These are phyloP conservation scores for Bombus huntii DNA, from an alignment of 1,140 invertebrate genomes.

Conservation along the genomic window DNA sequence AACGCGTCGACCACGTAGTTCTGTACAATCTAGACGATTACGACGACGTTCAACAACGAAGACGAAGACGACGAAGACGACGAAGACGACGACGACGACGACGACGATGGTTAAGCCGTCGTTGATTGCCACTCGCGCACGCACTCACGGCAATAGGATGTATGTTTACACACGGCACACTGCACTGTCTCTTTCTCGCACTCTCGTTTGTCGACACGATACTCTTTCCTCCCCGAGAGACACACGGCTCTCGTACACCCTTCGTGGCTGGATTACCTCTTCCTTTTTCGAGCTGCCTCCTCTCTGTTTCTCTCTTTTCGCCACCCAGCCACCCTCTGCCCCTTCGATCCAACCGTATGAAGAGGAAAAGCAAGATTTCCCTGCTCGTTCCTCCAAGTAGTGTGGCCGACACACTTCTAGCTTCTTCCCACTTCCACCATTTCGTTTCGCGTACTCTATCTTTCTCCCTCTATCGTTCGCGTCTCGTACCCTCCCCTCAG, in stretches of 20 bases:
- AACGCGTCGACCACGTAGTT: neutral
- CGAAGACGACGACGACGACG: neutral
- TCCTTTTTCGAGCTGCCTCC: conserved; percentile 12
- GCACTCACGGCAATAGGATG: conserved; percentile 49
- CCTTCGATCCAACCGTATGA: conserved; percentile 47
- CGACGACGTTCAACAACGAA: conserved; percentile 15
- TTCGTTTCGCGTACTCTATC: conserved; percentile 1
- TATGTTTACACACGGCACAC: conserved; percentile 59
- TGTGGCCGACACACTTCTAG: conserved; percentile 61
- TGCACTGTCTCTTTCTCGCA: conserved; percentile 47
- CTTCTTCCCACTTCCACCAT: conserved; percentile 30
- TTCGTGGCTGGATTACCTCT: conserved; percentile 23
- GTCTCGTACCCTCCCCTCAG: neutral
- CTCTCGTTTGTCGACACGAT: conserved; percentile 23
- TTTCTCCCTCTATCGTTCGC: neutral
- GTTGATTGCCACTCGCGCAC: conserved; percentile 49
- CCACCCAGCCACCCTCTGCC: conserved; percentile 24
- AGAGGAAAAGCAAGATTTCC: conserved; percentile 56
- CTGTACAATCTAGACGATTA: neutral
- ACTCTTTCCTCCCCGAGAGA: conserved; percentile 10
- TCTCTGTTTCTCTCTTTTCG: conserved; percentile 15
- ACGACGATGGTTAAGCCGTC: conserved; percentile 22
- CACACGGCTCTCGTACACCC: conserved; percentile 23
- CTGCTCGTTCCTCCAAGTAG: conserved; percentile 26
- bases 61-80: neutral